Base-by-base conservation (phyloP, 2,113 vertebrate species). In the Cyrtonyx montezumae region DNA sequence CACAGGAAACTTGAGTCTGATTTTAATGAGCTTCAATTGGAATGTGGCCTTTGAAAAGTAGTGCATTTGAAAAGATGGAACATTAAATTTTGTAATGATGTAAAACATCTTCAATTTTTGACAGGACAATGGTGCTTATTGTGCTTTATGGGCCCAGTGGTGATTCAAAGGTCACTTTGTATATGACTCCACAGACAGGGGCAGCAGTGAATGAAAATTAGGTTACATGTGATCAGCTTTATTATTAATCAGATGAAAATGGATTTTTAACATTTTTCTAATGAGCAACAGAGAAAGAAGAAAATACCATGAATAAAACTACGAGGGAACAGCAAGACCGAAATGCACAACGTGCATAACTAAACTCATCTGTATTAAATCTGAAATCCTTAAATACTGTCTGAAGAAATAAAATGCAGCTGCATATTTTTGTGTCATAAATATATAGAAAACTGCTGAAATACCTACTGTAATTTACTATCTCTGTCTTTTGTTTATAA, bases 211-310 rank as follows among this genome's bases (percentile, higher is more conserved):
- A 99, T 98, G 98, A 99, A 99, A 99, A 99, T 99, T 99, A 99
- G 99, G 99, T 99, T 99, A 99, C 98, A 99, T 99, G 99, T 98
- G 99, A 99, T 99, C 99, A 99, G 98, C 98, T 98, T 98, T 99
- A 98, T 99, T 99, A 99, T 99, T 99, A 99, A 99, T 99, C 99
- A 98, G 99, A 99, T 98, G 98, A 99, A 99, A 99, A 99, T 99
- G 99, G 99, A 99, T 99, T 99, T 99, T 98, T 99, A 99, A 98
- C 98, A 98, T 98, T 99, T 99, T 99, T 99, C 99, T 99, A 99
- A 99, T 99, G 98, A 99, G 98, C 97, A 98, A 98, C 98, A 97
- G 97, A 97, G 97, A 98, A 97, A 96, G 97, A 96, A 97, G 97
- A 98, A 98, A 98, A 98, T 98, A 98, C 95, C 97, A 97, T 87